Percentiles rank a stretch among this genome's conserved stretches.
phyloP scores from a whole-genome alignment of 1,140 invertebrate species.

The Lutraria rhynchaena region DNA sequence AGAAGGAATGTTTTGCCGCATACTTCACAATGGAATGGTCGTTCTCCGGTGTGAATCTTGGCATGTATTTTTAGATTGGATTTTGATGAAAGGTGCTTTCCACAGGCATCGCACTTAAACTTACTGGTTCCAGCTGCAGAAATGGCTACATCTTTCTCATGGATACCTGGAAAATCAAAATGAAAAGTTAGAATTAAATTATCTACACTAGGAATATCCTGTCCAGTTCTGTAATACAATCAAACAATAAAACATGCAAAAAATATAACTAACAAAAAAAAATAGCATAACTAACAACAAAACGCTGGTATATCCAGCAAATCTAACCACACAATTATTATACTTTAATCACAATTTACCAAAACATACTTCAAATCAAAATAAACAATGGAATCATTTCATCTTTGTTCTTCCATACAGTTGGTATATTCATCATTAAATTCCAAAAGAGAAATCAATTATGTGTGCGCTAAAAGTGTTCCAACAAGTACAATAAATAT shows the following conservation, averaged over 20 bases:
- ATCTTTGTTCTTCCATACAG: too few relatives aligned
- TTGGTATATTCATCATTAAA: too few relatives aligned
- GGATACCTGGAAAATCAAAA: not conserved
- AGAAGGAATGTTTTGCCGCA: slow-evolving; percentile 84
- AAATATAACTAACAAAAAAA: too few relatives aligned
- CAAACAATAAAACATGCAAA: not conserved
- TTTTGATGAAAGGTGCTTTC: slow-evolving; percentile 38
- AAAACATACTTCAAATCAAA: too few relatives aligned
- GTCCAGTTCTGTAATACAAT: not conserved
- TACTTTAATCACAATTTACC: too few relatives aligned
- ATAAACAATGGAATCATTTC: too few relatives aligned
- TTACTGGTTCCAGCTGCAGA: not conserved
- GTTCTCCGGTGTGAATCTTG: slow-evolving; percentile 65
- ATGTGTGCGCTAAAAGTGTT: too few relatives aligned
- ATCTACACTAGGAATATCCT: not conserved
- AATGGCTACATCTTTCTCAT: not conserved
- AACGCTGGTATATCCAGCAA: too few relatives aligned
- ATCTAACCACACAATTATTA: too few relatives aligned
- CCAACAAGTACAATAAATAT: too few relatives aligned
- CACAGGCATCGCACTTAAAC: slow-evolving; percentile 89
- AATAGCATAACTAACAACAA: too few relatives aligned
- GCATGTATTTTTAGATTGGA: slow-evolving; percentile 95
- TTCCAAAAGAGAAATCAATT: too few relatives aligned
- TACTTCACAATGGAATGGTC: slow-evolving; percentile 74
- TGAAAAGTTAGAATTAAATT: not conserved